phyloP scores from a whole-genome alignment of 2,113 vertebrate genomes.

The Proteles cristata region DNA sequence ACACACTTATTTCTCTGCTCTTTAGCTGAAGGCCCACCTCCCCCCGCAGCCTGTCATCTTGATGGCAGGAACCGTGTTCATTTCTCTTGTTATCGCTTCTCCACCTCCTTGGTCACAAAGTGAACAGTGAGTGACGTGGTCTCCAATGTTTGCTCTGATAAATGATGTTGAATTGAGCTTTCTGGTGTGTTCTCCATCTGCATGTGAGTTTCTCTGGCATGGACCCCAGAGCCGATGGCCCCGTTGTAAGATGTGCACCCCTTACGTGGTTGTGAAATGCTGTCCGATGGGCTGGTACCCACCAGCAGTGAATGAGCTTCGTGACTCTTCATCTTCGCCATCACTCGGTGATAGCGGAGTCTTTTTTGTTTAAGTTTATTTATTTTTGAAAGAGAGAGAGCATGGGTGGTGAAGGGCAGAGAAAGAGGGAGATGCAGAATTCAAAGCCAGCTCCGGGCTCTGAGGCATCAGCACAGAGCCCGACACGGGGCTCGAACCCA shows the following conservation, averaged over 20 bases:
- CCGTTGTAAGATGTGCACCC: fast-evolving
- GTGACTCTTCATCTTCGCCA: background rate
- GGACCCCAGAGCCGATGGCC: fast-evolving
- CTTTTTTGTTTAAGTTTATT: background rate
- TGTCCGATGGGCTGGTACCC: background rate
- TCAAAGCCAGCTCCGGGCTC: too few species aligned
- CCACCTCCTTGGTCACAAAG: background rate
- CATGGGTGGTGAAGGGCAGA: too few species aligned
- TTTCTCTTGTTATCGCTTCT: too few species aligned
- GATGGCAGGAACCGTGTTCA: background rate
- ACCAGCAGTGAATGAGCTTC: background rate
- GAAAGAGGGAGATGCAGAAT: too few species aligned
- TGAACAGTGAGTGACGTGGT: background rate
- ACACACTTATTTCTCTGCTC: background rate
- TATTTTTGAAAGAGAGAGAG: too few species aligned
- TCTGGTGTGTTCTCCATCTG: background rate
- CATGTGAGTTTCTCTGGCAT: background rate
- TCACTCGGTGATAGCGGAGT: background rate
- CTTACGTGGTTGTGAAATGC: background rate
- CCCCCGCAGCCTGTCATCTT: background rate
- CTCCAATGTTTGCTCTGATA: background rate
- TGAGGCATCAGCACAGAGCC: too few species aligned
- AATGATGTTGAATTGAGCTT: background rate
- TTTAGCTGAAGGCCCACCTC: background rate
- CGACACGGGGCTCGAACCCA: too few species aligned